Percentiles rank a stretch among this genome's conserved stretches.
Conservation (phyloP, 1,140 invertebrate species). For the Teleogryllus occipitalis region DNA sequence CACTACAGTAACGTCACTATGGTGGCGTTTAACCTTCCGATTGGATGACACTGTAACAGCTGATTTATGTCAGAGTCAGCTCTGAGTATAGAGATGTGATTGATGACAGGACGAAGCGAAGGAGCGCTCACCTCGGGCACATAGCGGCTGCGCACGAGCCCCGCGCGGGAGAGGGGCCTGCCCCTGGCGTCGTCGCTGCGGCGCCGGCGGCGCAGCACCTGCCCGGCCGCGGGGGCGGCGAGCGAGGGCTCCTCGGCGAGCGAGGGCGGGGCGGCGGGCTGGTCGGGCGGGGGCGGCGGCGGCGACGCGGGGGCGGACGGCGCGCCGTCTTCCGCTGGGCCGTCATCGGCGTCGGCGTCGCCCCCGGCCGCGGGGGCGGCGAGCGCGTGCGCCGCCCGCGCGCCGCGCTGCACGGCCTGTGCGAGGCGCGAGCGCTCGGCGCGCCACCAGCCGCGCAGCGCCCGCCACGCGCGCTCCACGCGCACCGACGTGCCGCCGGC, state of each 20-base stretch:
- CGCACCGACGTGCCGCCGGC: slow-evolving; percentile 32
- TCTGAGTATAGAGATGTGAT: neutral
- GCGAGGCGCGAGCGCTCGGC: slow-evolving; percentile 40
- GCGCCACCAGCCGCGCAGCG: slow-evolving; percentile 43
- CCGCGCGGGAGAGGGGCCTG: neutral
- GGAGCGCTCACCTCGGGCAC: slow-evolving; percentile 5
- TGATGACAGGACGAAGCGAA: neutral
- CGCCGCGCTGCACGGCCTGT: slow-evolving; percentile 42
- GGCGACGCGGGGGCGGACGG: slow-evolving; percentile 44
- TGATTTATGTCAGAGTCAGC: no score
- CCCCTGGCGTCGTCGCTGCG: slow-evolving; percentile 11
- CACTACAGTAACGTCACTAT: no score
- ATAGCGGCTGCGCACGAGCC: slow-evolving; percentile 1
- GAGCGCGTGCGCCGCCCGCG: slow-evolving; percentile 41
- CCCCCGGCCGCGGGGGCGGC: slow-evolving; percentile 32
- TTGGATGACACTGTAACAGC: no score
- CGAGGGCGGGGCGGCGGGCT: slow-evolving; percentile 36
- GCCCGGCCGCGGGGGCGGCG: slow-evolving; percentile 26
- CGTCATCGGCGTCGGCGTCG: slow-evolving; percentile 27
- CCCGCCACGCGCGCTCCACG: slow-evolving; percentile 41
- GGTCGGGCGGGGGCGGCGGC: slow-evolving; percentile 39
- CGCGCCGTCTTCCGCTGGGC: slow-evolving; percentile 41
- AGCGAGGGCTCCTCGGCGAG: slow-evolving; percentile 37
- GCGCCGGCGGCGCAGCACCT: slow-evolving; percentile 16
- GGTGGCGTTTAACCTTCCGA: no score